These are phyloP conservation scores for Botia kubotai DNA, from an alignment of 2,797 vertebrate species.

Conservation along the genomic window DNA sequence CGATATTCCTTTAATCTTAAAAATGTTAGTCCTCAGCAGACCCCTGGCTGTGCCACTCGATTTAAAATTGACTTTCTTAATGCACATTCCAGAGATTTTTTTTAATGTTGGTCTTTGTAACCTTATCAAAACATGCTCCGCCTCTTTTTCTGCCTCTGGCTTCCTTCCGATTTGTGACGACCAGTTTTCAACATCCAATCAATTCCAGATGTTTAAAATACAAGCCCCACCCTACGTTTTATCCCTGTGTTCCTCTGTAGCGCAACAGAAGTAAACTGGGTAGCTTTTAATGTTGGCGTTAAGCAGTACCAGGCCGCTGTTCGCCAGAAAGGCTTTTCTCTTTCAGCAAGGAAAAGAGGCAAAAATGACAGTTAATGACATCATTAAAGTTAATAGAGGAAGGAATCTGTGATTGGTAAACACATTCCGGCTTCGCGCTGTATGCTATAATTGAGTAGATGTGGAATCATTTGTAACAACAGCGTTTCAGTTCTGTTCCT, in stretches of 20 bases:
- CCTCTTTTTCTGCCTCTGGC: not conserved
- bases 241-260: not conserved
- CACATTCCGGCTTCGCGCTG: conserved; percentile 19
- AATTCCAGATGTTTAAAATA: not conserved
- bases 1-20: not conserved
- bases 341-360: not conserved
- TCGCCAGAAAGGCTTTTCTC: conserved; percentile 29
- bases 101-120: not conserved
- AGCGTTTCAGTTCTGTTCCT: conserved; percentile 32
- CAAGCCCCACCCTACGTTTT: not conserved
- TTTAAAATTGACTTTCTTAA: not conserved
- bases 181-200: not conserved
- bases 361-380: conserved; percentile 45
- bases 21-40: not conserved
- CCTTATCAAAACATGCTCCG: not conserved
- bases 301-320: conserved; percentile 22
- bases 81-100: not conserved
- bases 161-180: not conserved
- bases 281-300: not conserved
- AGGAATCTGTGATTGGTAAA: conserved; percentile 44
- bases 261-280: not conserved
- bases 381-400: conserved; percentile 45
- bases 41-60: not conserved
- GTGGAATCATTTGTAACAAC: conserved; percentile 38
- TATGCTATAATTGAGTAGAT: conserved; percentile 46